Percentiles rank a stretch among this genome's conserved stretches.
Conservation (phyloP, 1,140 invertebrate species). For the Brachionus asplanchnoidis region DNA sequence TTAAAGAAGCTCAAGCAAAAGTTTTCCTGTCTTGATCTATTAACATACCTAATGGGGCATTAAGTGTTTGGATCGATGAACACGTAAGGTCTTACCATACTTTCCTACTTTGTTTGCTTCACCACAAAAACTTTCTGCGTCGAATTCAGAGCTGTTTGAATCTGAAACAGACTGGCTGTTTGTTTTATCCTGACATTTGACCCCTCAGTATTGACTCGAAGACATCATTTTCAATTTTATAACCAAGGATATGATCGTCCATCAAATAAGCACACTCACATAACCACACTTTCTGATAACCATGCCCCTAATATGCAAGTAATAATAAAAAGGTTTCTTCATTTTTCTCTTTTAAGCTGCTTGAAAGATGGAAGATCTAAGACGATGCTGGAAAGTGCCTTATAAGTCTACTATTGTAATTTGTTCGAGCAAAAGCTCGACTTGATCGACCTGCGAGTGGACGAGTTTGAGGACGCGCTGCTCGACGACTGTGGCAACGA, state of each 20-base stretch:
- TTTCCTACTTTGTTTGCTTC: neutral
- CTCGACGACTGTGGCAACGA: slow-evolving; percentile 31
- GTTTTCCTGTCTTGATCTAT: no score
- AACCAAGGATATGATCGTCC: neutral
- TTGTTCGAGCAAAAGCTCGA: slow-evolving; percentile 38
- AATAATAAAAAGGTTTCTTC: neutral
- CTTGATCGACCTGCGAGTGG: slow-evolving; percentile 20
- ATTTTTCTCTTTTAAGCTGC: slow-evolving; percentile 1
- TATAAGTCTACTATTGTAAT: slow-evolving; percentile 39
- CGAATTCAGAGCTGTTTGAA: neutral
- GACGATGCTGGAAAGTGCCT: slow-evolving; percentile 39
- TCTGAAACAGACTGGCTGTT: neutral
- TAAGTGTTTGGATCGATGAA: neutral
- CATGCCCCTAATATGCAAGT: neutral
- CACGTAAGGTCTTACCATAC: neutral
- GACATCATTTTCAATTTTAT: neutral
- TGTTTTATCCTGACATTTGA: neutral
- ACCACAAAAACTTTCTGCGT: neutral
- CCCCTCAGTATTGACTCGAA: neutral
- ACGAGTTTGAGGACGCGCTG: slow-evolving; percentile 33
- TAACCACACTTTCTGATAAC: slow-evolving; percentile 5
- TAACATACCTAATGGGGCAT: no score
- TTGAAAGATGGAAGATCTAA: slow-evolving; percentile 38
- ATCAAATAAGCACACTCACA: neutral
- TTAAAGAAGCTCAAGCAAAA: no score